Percentiles rank a stretch among this genome's conserved stretches.
These are phyloP conservation scores for Lucilia sericata DNA, from an alignment of 1,140 invertebrate genomes.

Conservation along the genomic window DNA sequence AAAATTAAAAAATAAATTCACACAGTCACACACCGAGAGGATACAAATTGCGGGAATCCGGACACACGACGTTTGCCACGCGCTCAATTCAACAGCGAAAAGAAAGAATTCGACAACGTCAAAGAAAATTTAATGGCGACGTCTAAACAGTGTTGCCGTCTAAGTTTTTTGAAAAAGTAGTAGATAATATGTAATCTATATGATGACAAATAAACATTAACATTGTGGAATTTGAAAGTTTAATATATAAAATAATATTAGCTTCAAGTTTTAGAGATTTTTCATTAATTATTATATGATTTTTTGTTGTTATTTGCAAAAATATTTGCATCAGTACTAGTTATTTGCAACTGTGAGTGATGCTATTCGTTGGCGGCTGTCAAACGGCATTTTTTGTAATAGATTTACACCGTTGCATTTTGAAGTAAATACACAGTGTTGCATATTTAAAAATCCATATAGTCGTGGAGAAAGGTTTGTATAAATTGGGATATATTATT, in stretches of 20 bases:
- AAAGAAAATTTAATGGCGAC: not conserved
- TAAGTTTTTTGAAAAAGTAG: not conserved
- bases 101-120: slow-evolving; percentile 46
- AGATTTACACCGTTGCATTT: not conserved
- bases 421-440: too few relatives aligned
- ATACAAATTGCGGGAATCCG: slow-evolving; percentile 51
- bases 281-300: not conserved
- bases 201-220: not conserved
- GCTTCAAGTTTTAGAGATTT: not conserved
- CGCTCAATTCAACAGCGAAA: slow-evolving; percentile 60
- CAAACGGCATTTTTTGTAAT: not conserved
- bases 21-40: slow-evolving; percentile 57
- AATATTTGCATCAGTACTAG: too few relatives aligned
- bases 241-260: too few relatives aligned
- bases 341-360: not conserved
- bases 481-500: too few relatives aligned
- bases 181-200: not conserved
- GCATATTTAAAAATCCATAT: too few relatives aligned
- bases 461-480: too few relatives aligned
- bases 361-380: not conserved
- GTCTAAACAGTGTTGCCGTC: not conserved
- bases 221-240: too few relatives aligned
- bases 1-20: slow-evolving; percentile 51
- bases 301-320: too few relatives aligned
- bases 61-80: slow-evolving; percentile 57